phyloP scores from a whole-genome alignment of 2,888 invertebrate genomes.

The Drosophila paramelanica region DNA sequence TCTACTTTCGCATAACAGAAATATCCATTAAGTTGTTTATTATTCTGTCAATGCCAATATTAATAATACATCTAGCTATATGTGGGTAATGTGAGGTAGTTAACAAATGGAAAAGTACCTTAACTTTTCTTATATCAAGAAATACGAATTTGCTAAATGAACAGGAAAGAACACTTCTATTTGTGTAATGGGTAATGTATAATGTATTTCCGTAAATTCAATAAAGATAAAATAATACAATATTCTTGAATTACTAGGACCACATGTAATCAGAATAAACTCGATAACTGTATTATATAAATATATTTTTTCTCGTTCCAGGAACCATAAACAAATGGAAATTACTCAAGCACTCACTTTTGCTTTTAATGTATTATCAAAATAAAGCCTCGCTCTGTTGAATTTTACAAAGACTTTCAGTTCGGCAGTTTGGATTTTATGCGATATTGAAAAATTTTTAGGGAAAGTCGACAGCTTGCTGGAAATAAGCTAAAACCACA shows the following conservation, averaged over 20 bases:
- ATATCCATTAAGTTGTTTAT: conserved; percentile 21
- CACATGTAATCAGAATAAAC: too few relatives aligned
- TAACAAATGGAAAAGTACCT: neutral
- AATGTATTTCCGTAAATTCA: neutral
- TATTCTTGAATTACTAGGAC: neutral
- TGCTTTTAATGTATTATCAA: neutral
- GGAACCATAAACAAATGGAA: neutral
- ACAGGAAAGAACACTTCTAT: neutral
- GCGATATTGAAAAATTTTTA: conserved; percentile 21
- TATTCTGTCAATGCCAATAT: conserved; percentile 18
- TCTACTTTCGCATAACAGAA: conserved; percentile 22
- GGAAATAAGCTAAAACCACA: conserved; percentile 58
- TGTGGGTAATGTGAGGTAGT: neutral
- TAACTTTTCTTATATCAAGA: neutral
- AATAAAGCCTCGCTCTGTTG: neutral
- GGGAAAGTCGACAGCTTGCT: conserved; percentile 24
- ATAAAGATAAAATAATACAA: too few relatives aligned
- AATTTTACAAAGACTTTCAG: conserved; percentile 5
- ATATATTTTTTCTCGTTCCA: neutral
- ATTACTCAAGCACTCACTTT: conserved; percentile 6
- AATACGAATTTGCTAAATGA: neutral
- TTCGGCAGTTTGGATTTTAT: conserved; percentile 2
- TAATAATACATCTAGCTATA: conserved; percentile 4
- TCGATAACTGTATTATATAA: too few relatives aligned
- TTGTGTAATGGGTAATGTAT: neutral